Percentiles rank a stretch among this genome's conserved stretches.
phyloP scores from a whole-genome alignment of 2,113 vertebrate genomes.

The Oncorhynchus gorbuscha region DNA sequence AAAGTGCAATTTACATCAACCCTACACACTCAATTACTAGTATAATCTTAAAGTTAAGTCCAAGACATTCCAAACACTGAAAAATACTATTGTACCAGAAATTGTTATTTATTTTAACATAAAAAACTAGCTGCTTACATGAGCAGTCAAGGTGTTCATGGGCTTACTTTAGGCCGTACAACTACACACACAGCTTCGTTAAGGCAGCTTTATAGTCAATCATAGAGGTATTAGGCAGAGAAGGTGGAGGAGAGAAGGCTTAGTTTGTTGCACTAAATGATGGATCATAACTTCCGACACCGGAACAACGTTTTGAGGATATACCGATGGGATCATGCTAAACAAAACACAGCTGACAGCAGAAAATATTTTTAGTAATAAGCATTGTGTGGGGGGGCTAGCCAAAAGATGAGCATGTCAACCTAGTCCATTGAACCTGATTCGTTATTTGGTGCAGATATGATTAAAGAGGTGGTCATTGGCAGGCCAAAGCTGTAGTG shows the following conservation, averaged over 20 bases:
- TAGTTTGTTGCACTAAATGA: background rate
- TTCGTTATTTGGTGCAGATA: background rate
- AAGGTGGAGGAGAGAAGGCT: slow-evolving; percentile 17
- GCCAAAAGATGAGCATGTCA: background rate
- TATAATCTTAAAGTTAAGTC: background rate
- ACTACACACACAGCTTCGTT: slow-evolving; percentile 14
- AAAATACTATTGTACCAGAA: background rate
- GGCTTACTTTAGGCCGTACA: background rate
- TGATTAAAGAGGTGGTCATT: background rate
- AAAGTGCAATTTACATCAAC: background rate
- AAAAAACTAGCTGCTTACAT: background rate
- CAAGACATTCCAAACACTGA: background rate
- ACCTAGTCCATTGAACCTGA: background rate
- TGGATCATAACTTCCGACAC: background rate
- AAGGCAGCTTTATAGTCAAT: background rate
- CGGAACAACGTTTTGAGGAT: background rate
- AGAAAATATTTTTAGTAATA: background rate
- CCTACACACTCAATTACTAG: background rate
- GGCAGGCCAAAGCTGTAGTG: background rate
- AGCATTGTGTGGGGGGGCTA: background rate
- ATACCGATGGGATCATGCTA: slow-evolving; percentile 45
- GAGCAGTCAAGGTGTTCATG: background rate
- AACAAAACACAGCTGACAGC: slow-evolving; percentile 2
- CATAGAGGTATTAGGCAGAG: slow-evolving; percentile 9
- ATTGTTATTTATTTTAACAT: background rate